These are phyloP conservation scores for Trachythela sp. DNA, from an alignment of 64 coral and sea anemone genomes.

Conservation along the genomic window DNA sequence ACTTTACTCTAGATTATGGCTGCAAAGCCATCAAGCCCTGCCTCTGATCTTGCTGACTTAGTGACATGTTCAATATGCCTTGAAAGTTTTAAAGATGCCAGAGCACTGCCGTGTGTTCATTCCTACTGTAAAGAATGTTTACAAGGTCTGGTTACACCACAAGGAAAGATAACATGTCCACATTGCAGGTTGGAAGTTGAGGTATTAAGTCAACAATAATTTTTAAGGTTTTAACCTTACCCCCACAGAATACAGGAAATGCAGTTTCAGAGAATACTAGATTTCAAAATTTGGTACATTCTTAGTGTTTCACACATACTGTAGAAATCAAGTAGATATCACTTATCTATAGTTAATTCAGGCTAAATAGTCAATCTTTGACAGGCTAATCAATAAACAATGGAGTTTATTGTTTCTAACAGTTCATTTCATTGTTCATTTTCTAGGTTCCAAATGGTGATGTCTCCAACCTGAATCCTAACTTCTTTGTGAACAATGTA, in stretches of 20 bases:
- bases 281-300: no score
- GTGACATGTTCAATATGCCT: conserved; percentile 15
- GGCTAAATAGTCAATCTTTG: no score
- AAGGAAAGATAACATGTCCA: conserved; percentile 7
- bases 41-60: background rate
- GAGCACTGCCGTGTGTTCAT: conserved; percentile 7
- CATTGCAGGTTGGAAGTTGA: background rate
- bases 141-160: background rate
- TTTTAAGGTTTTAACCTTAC: no score
- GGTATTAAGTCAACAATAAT: no score
- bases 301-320: no score
- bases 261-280: no score
- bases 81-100: background rate
- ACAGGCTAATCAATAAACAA: no score
- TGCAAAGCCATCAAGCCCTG: background rate
- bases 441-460: conserved; percentile 3
- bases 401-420: background rate
- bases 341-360: no score
- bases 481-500: background rate
- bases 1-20: background rate
- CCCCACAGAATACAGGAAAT: no score
- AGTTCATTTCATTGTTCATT: background rate
- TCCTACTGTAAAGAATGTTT: conserved; percentile 22
- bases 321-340: no score
- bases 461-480: conserved; percentile 11